phyloP scores from a whole-genome alignment of 2,113 vertebrate species.

The Dasyprocta punctata region DNA sequence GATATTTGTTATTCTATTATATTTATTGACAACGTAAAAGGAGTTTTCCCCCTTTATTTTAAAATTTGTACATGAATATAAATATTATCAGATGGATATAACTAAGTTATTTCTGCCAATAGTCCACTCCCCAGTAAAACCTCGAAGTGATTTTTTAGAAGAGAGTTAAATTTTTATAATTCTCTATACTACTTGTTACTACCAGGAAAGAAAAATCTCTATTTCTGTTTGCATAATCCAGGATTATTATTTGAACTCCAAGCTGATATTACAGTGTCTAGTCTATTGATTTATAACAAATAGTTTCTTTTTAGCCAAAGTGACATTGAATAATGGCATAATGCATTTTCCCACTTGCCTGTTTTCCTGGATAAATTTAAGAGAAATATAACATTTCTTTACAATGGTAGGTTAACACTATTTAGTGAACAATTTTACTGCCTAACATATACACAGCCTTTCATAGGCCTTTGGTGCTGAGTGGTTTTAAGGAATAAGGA shows the following conservation, averaged over 20 bases:
- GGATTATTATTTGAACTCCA: neutral
- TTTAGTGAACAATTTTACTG: neutral
- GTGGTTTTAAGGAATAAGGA: neutral
- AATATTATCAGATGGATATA: neutral
- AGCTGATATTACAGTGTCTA: neutral
- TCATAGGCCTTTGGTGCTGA: neutral
- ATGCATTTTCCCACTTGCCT: neutral
- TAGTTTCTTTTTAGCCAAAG: conserved; percentile 27
- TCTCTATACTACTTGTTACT: neutral
- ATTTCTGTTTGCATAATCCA: neutral
- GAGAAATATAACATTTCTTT: neutral
- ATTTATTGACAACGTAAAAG: neutral
- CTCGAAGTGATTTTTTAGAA: neutral
- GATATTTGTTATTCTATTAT: neutral
- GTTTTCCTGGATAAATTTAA: conserved; percentile 14
- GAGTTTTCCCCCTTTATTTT: neutral
- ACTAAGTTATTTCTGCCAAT: neutral
- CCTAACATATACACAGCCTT: neutral
- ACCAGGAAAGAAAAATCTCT: neutral
- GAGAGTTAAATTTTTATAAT: neutral
- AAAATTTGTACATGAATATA: neutral
- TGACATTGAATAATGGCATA: neutral
- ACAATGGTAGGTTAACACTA: neutral
- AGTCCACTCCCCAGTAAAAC: neutral
- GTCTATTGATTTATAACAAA: neutral